A percentile compares a stretch with the other conserved stretches of the same genome.
phyloP scores from a whole-genome alignment of 1,140 invertebrate species.

The Elysia chlorotica region DNA sequence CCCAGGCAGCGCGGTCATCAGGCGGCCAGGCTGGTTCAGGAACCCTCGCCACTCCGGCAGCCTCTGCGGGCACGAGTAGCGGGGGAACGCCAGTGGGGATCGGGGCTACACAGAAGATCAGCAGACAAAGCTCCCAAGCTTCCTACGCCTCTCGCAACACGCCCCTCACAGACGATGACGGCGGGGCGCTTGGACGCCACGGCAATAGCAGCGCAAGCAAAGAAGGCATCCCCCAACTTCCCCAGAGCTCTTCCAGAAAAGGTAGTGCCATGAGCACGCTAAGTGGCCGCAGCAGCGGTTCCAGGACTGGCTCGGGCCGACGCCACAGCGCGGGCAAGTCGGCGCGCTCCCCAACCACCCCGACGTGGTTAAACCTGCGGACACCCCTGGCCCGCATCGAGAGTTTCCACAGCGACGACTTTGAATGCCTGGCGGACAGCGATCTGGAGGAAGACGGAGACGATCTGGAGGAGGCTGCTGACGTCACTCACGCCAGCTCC shows the following conservation, averaged over 20 bases:
- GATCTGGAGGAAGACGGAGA: slow-evolving; percentile 36
- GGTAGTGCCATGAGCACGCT: slow-evolving; percentile 1
- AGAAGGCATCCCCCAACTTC: no score
- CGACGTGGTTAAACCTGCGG: slow-evolving; percentile 46
- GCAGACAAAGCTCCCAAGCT: not conserved
- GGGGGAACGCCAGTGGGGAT: not conserved
- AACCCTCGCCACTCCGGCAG: no score
- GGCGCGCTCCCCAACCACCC: slow-evolving; percentile 46
- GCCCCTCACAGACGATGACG: no score
- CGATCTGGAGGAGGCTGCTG: no score
- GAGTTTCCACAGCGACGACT: slow-evolving; percentile 58
- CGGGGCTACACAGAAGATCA: not conserved
- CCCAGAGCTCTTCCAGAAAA: no score
- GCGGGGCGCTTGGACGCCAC: no score
- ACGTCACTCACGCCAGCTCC: slow-evolving; percentile 28
- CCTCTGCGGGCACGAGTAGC: not conserved
- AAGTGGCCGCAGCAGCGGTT: slow-evolving; percentile 4
- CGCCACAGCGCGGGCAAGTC: slow-evolving; percentile 25
- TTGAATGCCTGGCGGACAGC: slow-evolving; percentile 43
- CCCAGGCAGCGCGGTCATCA: no score
- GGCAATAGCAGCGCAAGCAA: no score
- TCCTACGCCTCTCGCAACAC: no score
- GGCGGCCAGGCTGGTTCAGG: no score
- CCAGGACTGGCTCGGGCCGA: slow-evolving; percentile 16
- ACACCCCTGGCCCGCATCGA: slow-evolving; percentile 56